Conservation (phyloP, 2,113 vertebrate genomes). For the Hipposideros armiger region DNA sequence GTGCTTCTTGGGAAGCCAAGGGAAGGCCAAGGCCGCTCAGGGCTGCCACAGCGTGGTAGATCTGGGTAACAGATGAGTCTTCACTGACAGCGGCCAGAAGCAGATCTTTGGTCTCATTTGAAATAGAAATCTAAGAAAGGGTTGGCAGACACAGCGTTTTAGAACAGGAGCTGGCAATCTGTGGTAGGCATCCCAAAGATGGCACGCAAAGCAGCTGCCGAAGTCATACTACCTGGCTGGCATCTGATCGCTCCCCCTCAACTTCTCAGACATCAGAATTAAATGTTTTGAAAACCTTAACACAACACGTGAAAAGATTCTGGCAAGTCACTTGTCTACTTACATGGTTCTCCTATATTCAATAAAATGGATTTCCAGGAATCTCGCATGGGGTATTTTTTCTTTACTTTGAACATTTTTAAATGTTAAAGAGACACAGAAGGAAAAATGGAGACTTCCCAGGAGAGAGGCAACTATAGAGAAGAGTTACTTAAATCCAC, state of each 20-base stretch:
- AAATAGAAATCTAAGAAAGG: conserved; percentile 91
- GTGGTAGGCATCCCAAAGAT: not conserved
- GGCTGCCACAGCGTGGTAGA: conserved; percentile 94
- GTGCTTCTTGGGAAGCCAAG: conserved; percentile 95
- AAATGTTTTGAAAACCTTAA: not conserved
- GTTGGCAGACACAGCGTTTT: conserved; percentile 29
- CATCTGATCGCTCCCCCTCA: too few relatives aligned
- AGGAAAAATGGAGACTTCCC: conserved; percentile 45
- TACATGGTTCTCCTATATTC: not conserved
- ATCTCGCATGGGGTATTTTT: not conserved
- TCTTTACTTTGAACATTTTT: conserved; percentile 22
- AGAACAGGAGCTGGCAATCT: not conserved
- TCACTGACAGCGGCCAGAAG: conserved; percentile 96
- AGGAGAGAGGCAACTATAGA: not conserved
- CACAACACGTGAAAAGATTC: not conserved
- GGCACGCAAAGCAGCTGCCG: not conserved
- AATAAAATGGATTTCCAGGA: conserved; percentile 44
- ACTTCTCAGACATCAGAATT: not conserved
- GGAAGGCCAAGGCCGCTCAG: conserved; percentile 95
- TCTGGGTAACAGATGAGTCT: conserved; percentile 95
- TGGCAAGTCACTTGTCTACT: not conserved
- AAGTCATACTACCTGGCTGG: not conserved
- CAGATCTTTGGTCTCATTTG: conserved; percentile 97
- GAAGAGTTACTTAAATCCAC: conserved; percentile 14
- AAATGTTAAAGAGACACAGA: conserved; percentile 16